These are phyloP conservation scores for Orchestia grillus DNA, from an alignment of 1,140 invertebrate species.

Conservation along the genomic window DNA sequence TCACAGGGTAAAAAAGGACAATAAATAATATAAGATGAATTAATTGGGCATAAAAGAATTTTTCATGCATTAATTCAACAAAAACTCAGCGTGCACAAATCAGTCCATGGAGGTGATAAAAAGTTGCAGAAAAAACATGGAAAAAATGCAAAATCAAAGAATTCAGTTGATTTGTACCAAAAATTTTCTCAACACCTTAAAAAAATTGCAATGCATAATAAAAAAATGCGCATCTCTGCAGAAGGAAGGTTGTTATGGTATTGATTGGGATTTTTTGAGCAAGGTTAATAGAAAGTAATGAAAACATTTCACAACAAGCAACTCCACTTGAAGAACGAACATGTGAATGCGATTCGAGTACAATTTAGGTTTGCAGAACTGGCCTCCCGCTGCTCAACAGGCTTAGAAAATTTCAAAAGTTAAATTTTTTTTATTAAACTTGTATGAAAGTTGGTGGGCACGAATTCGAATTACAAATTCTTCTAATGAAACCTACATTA, in stretches of 20 bases:
- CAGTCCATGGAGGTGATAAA: background rate
- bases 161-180: background rate
- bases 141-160: background rate
- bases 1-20: background rate
- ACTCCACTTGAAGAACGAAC: background rate
- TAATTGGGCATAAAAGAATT: background rate
- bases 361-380: background rate
- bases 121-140: background rate
- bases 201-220: background rate
- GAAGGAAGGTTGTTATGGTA: background rate
- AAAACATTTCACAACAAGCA: background rate
- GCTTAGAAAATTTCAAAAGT: background rate
- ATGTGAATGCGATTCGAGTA: background rate
- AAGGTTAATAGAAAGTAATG: background rate
- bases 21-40: background rate
- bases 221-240: background rate
- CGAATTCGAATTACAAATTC: background rate
- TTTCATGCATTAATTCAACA: background rate
- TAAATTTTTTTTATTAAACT: too few species aligned
- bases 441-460: background rate
- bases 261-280: background rate
- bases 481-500: background rate
- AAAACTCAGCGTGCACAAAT: background rate
- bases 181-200: background rate
- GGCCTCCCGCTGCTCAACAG: background rate